Evolutionary conservation across 2,113 vertebrate genomes (phyloP), one percentile per base, ranked within the genome.

Genomic region (Paratilapia polleni): DNA sequence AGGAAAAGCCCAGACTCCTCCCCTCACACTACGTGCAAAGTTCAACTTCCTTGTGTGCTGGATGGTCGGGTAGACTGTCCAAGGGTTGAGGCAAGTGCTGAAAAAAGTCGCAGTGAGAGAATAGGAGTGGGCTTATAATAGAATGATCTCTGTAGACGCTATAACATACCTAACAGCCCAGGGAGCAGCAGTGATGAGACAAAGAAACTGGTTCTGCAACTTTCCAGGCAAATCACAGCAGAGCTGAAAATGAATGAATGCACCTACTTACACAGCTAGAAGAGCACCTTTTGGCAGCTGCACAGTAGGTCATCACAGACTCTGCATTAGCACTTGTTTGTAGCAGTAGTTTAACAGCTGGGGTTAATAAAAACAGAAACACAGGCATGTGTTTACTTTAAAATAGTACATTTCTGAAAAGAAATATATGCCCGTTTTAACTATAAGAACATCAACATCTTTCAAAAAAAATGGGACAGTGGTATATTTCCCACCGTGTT

Each of bases 151-250:
- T 3, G n/a, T 61, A 73, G 85, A 17, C 47, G 87, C 86, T 88
- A 86, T 47, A 34, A 66, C 84, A 89, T 68, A 89, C 89, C 89
- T 41, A 36, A 41, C 64, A 82, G 66, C 87, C 87, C 81, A 80
- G 92, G 81, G 31, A 74, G 49, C 81, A 77, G 85, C 73, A 83
- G 68, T 28, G 76, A 87, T 34, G 52, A 88, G 77, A 95, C 93
- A 95, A 95, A 95, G 86, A 80, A 95, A 96, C 95, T 84, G 93
- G 95, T 95, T 96, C 88, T 88, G 86, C 94, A 88, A 84, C 93
- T 90, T 88, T 83, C n/a, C 34, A 47, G 26, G 57, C 77, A 75
- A 79, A 87, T 89, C 52, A 20, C 61, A 76, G 85, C 80, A 64
- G 60, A 77, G 82, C 63, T 36, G 80, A 58, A 17, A 57, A 77